Conservation (phyloP, 2,113 vertebrate species). For the Campylorhamphus procurvoides region DNA sequence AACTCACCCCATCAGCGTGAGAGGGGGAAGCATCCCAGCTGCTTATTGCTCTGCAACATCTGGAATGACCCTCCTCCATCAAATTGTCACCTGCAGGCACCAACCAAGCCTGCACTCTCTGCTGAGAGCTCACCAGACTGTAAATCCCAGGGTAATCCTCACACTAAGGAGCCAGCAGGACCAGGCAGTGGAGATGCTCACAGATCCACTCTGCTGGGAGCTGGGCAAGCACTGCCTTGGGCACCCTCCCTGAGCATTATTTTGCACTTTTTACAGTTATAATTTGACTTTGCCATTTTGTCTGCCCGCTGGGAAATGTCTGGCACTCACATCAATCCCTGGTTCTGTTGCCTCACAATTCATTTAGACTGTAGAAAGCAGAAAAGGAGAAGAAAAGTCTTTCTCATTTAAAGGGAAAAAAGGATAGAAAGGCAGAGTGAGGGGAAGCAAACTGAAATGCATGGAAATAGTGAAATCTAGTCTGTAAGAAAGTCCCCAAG, state of each 20-base stretch:
- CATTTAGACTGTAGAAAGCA: background rate
- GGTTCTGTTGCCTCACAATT: background rate
- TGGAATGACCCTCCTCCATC: background rate
- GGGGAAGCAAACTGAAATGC: background rate
- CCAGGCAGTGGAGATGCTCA: background rate
- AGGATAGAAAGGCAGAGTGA: background rate
- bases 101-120: fast-evolving
- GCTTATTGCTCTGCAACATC: background rate
- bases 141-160: fast-evolving
- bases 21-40: background rate
- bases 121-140: fast-evolving
- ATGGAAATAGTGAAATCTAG: background rate
- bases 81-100: fast-evolving
- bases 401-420: background rate
- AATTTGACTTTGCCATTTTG: background rate
- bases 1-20: background rate
- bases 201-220: fast-evolving
- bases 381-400: background rate
- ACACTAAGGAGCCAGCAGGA: background rate
- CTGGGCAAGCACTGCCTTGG: background rate
- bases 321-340: background rate
- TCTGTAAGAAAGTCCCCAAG: background rate
- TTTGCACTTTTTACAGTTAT: background rate
- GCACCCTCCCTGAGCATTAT: background rate
- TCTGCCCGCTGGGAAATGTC: background rate